phyloP scores from a whole-genome alignment of 2,888 invertebrate species.

The Apamea monoglypha region DNA sequence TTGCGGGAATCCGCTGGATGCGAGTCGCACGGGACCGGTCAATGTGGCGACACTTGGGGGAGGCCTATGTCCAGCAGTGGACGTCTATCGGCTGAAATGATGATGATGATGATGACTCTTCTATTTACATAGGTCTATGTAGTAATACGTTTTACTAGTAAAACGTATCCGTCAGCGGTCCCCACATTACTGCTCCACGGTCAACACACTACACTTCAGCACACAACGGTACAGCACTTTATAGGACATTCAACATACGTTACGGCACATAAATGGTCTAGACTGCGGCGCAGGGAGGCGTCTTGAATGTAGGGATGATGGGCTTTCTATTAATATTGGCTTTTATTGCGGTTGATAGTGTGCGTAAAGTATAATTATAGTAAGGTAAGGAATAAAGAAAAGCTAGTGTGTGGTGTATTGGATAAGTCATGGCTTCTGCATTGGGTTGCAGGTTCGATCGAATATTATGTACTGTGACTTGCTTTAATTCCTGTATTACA shows the following conservation, averaged over 20 bases:
- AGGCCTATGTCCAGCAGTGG: no score
- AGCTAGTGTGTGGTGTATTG: no score
- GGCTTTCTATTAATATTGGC: conserved; percentile 26
- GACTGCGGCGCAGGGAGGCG: conserved; percentile 19
- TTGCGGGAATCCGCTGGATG: no score
- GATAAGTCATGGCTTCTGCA: not conserved
- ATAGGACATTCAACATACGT: conserved; percentile 33
- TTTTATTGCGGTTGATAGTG: conserved; percentile 18
- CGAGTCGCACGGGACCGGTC: no score
- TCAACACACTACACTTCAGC: conserved; percentile 22
- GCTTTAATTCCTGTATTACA: not conserved
- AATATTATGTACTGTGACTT: no score
- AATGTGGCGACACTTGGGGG: no score
- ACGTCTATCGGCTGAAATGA: no score
- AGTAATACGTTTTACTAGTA: conserved; percentile 7
- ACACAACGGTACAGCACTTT: conserved; percentile 31
- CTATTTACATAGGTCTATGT: not conserved
- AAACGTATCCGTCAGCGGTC: conserved; percentile 13
- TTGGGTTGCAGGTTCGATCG: no score
- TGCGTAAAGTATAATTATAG: not conserved
- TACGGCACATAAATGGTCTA: conserved; percentile 31
- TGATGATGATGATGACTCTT: no score
- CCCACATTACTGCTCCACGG: not conserved
- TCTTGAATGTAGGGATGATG: conserved; percentile 6
- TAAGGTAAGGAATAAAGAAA: not conserved